These are phyloP conservation scores for Macropodus opercularis DNA, from an alignment of 2,797 vertebrate species.

Conservation along the genomic window DNA sequence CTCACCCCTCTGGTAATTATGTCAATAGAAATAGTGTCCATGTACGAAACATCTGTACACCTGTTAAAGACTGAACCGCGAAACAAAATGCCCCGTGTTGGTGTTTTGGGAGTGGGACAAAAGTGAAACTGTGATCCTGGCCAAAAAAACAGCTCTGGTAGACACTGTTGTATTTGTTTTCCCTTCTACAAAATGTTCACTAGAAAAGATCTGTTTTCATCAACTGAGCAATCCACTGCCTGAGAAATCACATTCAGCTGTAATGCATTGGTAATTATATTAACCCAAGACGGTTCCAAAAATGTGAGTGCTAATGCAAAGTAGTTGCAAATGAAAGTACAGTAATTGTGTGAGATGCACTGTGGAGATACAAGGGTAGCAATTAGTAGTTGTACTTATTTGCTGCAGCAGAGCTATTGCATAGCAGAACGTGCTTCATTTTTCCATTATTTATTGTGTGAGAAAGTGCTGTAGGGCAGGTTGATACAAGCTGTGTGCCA, in stretches of 20 bases:
- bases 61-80: conserved; percentile 42
- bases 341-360: conserved; percentile 14
- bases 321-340: conserved; percentile 37
- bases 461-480: conserved; percentile 27
- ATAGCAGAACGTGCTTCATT: conserved; percentile 4
- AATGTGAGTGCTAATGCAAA: conserved; percentile 34
- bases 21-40: conserved; percentile 2
- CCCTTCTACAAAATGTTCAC: neutral
- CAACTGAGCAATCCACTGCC: conserved; percentile 1
- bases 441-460: conserved; percentile 24
- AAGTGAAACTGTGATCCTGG: conserved; percentile 29
- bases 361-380: conserved; percentile 26
- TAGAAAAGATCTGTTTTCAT: conserved; percentile 12
- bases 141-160: conserved; percentile 15
- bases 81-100: conserved; percentile 36
- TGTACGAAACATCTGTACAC: conserved; percentile 33
- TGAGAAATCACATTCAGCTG: conserved; percentile 22
- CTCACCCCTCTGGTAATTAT: conserved; percentile 29
- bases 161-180: neutral
- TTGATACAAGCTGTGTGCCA: conserved; percentile 10
- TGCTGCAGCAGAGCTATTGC: conserved; percentile 13
- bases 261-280: conserved; percentile 33
- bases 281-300: conserved; percentile 31
- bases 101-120: conserved; percentile 31
- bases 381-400: conserved; percentile 28